Base-by-base conservation (phyloP, 2,888 invertebrate species). In the Caenorhabditis sulstoni region DNA sequence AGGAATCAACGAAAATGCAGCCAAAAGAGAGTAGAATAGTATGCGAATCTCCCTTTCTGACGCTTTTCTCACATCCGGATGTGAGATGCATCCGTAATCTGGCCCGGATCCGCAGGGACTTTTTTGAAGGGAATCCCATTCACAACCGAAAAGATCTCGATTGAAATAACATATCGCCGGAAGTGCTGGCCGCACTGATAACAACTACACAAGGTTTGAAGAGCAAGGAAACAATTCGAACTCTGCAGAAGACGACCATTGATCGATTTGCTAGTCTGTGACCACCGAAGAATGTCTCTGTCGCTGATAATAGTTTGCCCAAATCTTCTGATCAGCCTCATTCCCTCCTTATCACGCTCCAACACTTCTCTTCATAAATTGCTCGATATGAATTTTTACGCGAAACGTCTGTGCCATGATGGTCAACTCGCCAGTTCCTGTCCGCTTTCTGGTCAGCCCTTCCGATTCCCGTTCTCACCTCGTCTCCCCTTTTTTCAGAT, bases 371-470 rank as follows among this genome's bases (percentile, higher is more conserved):
- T 45, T 47, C 47, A 22, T 39, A 52, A 67, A 57, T 68, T 59
- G 50, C 35, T 61, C 37, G 41, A 47, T 18, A 50, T 58, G 50
- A 67, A 9, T 49, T 58, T 58, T 44, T n/a, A n/a, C 41, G n/a
- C 44, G 23, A 57, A 57, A 39, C 22, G 57, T 22, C 68, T 58
- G 35, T 29, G 57, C 11, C 55, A 41, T 1, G 55, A 75, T 75
- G 75, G 62, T 67, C 61, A 57, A 47, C 20, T 67, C 75, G 20
- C 67, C 66, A 29, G 39, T 76, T 57, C 76, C 76, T 11, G 58
- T 76, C 47, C 62, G 76, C 58, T 76, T 76, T 58, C 49, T 76
- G 64, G 76, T 76, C 7, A 11, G 41, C 41, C 41, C 12, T 41
- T 3, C 3, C 11, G 11, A 8, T 14, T 50, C 20, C 12, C 20